Evolutionary conservation across 2,888 invertebrate genomes (phyloP).

Genomic region (Xestia c-nigrum): DNA sequence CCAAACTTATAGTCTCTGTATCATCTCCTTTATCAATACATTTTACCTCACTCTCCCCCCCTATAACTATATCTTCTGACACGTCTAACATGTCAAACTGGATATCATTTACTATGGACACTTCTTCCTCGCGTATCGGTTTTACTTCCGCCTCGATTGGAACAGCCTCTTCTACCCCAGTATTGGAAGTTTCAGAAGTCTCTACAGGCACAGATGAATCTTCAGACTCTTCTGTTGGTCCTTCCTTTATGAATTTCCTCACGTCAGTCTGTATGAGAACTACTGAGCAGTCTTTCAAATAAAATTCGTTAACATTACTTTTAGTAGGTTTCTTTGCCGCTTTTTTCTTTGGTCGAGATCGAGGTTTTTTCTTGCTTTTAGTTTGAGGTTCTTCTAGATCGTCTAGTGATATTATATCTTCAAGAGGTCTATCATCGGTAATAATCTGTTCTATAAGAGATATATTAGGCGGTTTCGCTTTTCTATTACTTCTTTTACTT

Average conservation of each 20-base stretch:
- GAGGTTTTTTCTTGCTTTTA: constrained; percentile 70
- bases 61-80: constrained; percentile 87
- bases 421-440: constrained; percentile 83
- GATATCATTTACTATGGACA: constrained; percentile 75
- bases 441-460: constrained; percentile 87
- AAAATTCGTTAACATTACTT: constrained; percentile 51
- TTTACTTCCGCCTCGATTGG: background rate
- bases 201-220: constrained; percentile 20
- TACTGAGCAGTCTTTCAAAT: constrained; percentile 81
- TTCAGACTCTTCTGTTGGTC: constrained; percentile 17
- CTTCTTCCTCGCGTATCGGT: constrained; percentile 56
- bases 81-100: constrained; percentile 88
- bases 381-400: constrained; percentile 77
- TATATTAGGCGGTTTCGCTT: constrained; percentile 81
- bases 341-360: constrained; percentile 63
- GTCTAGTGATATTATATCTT: constrained; percentile 85
- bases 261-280: constrained; percentile 77
- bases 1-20: constrained; percentile 75
- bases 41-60: constrained; percentile 81
- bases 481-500: constrained; percentile 70
- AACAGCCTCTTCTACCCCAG: background rate
- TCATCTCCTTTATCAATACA: constrained; percentile 74
- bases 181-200: constrained; percentile 9
- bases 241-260: constrained; percentile 68
- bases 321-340: constrained; percentile 60